These are phyloP conservation scores for Cataglyphis albicans DNA, from an alignment of 2,888 invertebrate species.

Conservation along the genomic window DNA sequence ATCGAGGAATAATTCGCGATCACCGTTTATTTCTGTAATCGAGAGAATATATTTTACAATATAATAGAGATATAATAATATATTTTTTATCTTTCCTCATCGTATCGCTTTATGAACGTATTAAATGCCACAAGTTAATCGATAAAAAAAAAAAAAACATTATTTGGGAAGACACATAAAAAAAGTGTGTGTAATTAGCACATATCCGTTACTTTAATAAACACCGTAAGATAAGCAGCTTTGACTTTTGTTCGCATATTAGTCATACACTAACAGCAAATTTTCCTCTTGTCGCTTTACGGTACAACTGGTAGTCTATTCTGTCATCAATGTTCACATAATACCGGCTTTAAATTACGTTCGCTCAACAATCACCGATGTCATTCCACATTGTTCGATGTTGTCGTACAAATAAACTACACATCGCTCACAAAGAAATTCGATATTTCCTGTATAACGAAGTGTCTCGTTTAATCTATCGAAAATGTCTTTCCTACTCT, in stretches of 20 bases:
- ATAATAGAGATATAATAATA: not conserved
- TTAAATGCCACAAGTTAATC: not conserved
- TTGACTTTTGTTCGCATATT: constrained; percentile 31
- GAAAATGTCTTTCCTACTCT: constrained; percentile 22
- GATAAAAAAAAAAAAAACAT: not conserved
- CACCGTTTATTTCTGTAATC: not conserved
- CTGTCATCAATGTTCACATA: constrained; percentile 62
- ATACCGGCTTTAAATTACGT: constrained; percentile 65
- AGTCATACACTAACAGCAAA: constrained; percentile 38
- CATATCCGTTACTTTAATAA: not conserved
- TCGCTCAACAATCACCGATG: constrained; percentile 69
- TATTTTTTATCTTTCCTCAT: not conserved
- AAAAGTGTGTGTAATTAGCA: not conserved
- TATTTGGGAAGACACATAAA: not conserved
- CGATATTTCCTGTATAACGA: constrained; percentile 74
- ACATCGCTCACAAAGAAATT: constrained; percentile 68
- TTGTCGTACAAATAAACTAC: constrained; percentile 64
- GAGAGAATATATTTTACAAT: not conserved
- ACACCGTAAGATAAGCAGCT: constrained; percentile 8
- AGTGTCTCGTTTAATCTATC: constrained; percentile 35
- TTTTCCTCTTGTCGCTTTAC: constrained; percentile 60
- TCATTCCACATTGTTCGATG: constrained; percentile 75
- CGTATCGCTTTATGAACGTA: not conserved
- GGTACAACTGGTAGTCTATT: constrained; percentile 64
- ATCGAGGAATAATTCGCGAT: not conserved